Evolutionary conservation across 2,113 vertebrate species (phyloP), one percentile per base, ranked within the genome.

Genomic region (Sminthopsis crassicaudata): DNA sequence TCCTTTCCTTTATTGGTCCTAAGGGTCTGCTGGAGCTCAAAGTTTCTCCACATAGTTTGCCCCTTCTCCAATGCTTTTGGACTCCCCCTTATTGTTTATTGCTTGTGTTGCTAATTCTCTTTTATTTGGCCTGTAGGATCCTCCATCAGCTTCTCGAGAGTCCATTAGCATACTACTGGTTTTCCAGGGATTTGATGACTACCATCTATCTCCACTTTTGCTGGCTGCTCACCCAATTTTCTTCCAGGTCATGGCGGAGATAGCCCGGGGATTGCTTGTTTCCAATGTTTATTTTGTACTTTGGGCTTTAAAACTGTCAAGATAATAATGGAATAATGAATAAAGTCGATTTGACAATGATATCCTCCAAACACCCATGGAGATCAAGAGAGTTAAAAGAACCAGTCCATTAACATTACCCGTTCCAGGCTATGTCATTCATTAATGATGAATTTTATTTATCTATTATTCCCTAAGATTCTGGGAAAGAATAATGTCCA

Each of bases 111-210:
- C 93, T 94, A 93, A 94, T 90, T 48, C 42, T 94, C 42, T 94
- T 97, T 97, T 93, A 52, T 96, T 94, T 97, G 93, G 95, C 57
- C 93, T 96, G 90, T 93, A 42, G 46, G 11, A 52, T 96, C 93
- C 97, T 92, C 19, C 90, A 50, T 97, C 94, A 95, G 88, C 84
- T 95, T 94, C 95, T 95, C 57, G 50, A 11, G 0, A 27, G 89
- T 50, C 42, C 8, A 22, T 91, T 92, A 91, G 4, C 51, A 48
- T 67, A 50, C 95, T 54, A 96, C 91, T 96, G 93, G 52, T 97
- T 96, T 94, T 93, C 8, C 25, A 93, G 93, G 95, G 95, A 94
- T 46, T 22, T 96, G 53, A 27, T 1, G 52, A 89, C n/a, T 92
- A 92, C 95, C 9, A 53, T 94, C 46, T 36, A 94, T 96, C 90